These are phyloP conservation scores for Glyphotaelius pellucidus DNA, from an alignment of 2,888 invertebrate genomes.

Conservation along the genomic window DNA sequence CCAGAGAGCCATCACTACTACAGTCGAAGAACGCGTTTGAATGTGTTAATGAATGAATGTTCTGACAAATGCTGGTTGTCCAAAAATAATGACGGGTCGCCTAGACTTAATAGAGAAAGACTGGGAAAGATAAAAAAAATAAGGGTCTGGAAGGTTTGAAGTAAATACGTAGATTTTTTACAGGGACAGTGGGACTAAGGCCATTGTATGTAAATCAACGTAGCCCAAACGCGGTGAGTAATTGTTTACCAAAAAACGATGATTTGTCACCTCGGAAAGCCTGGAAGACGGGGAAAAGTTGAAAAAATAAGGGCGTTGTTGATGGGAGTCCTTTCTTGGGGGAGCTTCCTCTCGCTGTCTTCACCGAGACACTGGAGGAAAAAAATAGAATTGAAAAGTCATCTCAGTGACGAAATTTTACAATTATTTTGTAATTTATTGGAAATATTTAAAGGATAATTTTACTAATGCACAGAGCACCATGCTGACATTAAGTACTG, in stretches of 20 bases:
- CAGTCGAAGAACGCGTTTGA: not conserved
- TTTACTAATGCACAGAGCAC: not conserved
- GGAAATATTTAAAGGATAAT: not conserved
- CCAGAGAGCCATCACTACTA: not conserved
- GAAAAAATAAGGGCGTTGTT: slow-evolving; percentile 12
- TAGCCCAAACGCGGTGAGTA: slow-evolving; percentile 61
- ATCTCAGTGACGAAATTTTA: not conserved
- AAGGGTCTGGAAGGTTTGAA: not conserved
- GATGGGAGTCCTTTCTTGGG: not conserved
- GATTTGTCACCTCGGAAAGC: slow-evolving; percentile 23
- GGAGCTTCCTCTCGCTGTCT: not conserved
- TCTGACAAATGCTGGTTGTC: not conserved
- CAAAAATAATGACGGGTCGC: not conserved
- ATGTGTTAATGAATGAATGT: not conserved
- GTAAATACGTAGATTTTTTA: not conserved
- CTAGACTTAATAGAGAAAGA: not conserved
- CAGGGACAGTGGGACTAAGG: not conserved
- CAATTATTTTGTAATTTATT: not conserved
- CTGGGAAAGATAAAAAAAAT: not conserved
- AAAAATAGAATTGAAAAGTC: not conserved
- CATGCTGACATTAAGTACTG: not conserved
- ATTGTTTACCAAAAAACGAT: slow-evolving; percentile 62
- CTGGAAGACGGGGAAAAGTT: not conserved
- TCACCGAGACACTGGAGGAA: not conserved
- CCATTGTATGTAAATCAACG: slow-evolving; percentile 65